Evolutionary conservation across 2,888 invertebrate species (phyloP), one percentile per base, ranked within the genome.

Genomic region (Sericinus montela): DNA sequence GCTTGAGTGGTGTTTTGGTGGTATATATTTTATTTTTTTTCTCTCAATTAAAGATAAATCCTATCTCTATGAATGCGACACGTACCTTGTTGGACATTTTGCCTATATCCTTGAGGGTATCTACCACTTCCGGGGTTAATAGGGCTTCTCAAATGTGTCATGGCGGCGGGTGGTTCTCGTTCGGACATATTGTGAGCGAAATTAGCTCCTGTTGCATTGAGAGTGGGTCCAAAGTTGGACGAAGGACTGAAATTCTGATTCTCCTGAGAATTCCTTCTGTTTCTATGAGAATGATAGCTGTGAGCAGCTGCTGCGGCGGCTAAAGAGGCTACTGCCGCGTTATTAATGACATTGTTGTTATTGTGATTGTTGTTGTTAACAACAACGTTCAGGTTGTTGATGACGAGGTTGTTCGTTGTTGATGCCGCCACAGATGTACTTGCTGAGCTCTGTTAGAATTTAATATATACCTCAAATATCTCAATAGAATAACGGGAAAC

Each of bases 341-440:
- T 84, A 73, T 90, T 89, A 57, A 90, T 79, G 19, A 89, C 85
- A 52, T 90, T 88, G 68, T 89, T 84, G 77, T 90, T 84, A 74
- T 87, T 81, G 66, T 90, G 83, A 63, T 90, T 85, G 74, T 90
- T 84, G 81, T 90, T 89, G 69, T 87, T 89, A 44, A 85, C 90
- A 56, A 88, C 89, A 67, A 87, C 89, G 65, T 84, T 89, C 45
- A 86, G 64, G 56, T 83, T 89, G 80, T 86, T 89, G 80, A 86
- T 88, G 61, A 87, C 84, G 55, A 90, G 75, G 72, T 80, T 89
- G 81, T 89, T 89, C 51, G 89, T 89, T 43, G 89, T 85, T 51
- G 89, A 89, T 54, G 89, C 89, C 45, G 89, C 85, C 39, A 78
- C 81, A 11, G 88, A 85, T 9, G 88, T 80, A 60, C 83, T 83